Base-by-base conservation (phyloP, 2,113 vertebrate species). In the Sprattus sprattus region DNA sequence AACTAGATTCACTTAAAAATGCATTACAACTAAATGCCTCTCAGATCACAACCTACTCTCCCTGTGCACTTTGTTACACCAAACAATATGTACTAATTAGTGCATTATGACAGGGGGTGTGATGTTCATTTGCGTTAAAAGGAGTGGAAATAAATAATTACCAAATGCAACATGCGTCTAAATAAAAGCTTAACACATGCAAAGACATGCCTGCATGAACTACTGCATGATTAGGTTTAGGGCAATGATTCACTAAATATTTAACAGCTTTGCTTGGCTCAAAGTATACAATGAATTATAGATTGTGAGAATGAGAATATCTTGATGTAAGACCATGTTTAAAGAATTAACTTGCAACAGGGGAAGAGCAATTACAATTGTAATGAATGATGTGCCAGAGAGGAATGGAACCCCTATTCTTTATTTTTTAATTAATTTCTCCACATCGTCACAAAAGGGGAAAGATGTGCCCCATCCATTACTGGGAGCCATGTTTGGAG, bases 201-300 rank as follows among this genome's bases (percentile, higher is more conserved):
- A 84, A 91, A 92, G 92, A 94, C 89, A 83, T 28, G 93, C 92
- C 92, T 91, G 93, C 93, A 93, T 94, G 94, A 94, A 94, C 94
- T 93, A 93, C 89, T 93, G 93, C 92, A 92, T 95, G 95, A 95
- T 95, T 95, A 95, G 94, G 93, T 95, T 95, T 93, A 93, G 93
- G 93, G 94, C 93, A 92, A 94, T 96, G 94, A 95, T 92, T 95
- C 94, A 94, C 95, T 96, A 95, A 95, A 96, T 96, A 95, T 96
- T 96, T 95, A 96, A 96, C 93, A 95, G 94, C 94, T 95, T 95
- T 95, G 94, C 94, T 94, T 95, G 92, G 93, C 94, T 93, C 94
- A 96, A 95, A 95, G 94, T 95, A 94, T 95, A 95, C 94, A 92
- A 95, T 96, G 93, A 96, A 95, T 95, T 94, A 96, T 95, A 94